Conservation (phyloP, 2,797 vertebrate species). For the Alcedo quadribrachys region DNA sequence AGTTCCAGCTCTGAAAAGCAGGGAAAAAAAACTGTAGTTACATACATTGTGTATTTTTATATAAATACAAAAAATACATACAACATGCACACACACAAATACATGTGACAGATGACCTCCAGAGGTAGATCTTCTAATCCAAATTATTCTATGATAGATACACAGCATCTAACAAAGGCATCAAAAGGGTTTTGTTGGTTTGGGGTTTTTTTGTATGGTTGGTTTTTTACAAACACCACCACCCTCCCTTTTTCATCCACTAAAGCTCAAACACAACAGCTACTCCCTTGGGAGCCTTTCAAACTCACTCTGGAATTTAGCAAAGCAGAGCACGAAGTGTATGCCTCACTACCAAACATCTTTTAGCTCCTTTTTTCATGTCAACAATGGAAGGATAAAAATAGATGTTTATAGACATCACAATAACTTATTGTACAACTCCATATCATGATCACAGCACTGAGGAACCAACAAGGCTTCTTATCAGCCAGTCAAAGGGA, state of each 20-base stretch:
- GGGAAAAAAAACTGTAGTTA: neutral
- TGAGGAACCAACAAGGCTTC: neutral
- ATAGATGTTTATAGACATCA: neutral
- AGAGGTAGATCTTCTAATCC: neutral
- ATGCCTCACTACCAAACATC: neutral
- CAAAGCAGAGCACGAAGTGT: neutral
- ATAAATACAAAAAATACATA: neutral
- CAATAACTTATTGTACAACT: neutral
- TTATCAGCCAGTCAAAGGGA: neutral
- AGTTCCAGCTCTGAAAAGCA: slow-evolving; percentile 11
- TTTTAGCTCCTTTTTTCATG: slow-evolving; percentile 13
- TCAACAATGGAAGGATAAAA: slow-evolving; percentile 21
- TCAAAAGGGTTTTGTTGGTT: neutral
- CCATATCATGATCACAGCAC: neutral
- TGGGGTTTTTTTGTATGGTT: too few species aligned
- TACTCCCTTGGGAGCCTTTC: slow-evolving; percentile 7
- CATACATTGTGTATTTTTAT: neutral
- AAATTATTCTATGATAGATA: neutral
- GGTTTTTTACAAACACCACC: too few species aligned
- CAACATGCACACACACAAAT: fast-evolving
- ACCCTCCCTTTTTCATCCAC: neutral
- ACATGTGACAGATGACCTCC: neutral
- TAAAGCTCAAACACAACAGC: neutral
- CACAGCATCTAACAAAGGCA: neutral
- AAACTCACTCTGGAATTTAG: slow-evolving; percentile 20